Evolutionary conservation across 2,888 invertebrate genomes (phyloP), one percentile per base, ranked within the genome.

Genomic region (Ormyrus thymus): DNA sequence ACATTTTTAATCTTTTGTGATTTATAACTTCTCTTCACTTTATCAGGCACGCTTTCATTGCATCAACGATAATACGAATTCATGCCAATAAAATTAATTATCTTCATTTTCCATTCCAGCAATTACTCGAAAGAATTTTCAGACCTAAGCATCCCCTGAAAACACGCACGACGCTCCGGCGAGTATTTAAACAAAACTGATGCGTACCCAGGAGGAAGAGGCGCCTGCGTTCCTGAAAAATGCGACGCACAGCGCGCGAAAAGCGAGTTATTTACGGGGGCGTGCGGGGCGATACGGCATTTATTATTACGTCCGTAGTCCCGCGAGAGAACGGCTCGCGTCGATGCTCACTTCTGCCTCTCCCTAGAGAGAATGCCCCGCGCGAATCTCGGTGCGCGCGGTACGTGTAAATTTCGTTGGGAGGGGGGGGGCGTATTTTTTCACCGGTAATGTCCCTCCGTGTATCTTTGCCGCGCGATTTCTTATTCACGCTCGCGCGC

Each of bases 101-200:
- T 29, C 29, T 29, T 29, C 29, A 29, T 29, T 29, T 29, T 29
- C 29, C 29, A 4, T 1, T 4, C 4, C 29, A 29, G 29, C 4
- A 29, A 29, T 29, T 29, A 29, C 29, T 29, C 29, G 4, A 29
- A 29, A 29, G 29, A 29, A 29, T 3, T 29, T 29, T 29, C 29
- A 29, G 29, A 29, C n/a, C n/a, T n/a, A 4, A 29, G 29, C 29
- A 29, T 29, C 29, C n/a, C 8, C 61, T 11, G 61, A 13, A 71
- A 51, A 61, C 51, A 51, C 61, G 71, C 71, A 51, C 59, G 59
- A 71, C 51, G 61, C 61, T 71, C 61, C 51, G 43, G 61, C 43
- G 71, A 51, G 71, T 59, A 50, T 71, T 71, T 46, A 71, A 71
- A 71, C 61, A 51, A 71, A 71, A 71, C 43, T 15, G 59, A 51